Evolutionary conservation across 2,113 vertebrate genomes (phyloP).

Genomic region (Sitta europaea): DNA sequence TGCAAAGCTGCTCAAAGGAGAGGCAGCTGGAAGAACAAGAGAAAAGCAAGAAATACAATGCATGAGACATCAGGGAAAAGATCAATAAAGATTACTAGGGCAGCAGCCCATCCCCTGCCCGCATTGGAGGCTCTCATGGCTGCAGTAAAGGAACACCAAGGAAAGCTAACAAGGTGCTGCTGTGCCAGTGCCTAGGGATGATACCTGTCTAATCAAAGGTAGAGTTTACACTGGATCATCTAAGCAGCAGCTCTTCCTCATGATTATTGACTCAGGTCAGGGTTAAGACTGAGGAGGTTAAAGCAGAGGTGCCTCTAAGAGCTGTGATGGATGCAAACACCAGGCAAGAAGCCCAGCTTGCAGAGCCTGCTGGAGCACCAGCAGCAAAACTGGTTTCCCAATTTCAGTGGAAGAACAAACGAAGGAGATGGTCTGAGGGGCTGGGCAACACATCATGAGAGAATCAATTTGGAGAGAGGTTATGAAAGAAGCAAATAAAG

Average conservation of each 20-base stretch:
- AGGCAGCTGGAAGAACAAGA: neutral
- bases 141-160: neutral
- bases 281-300: constrained; percentile 34
- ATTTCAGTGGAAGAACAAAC: neutral
- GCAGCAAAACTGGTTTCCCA: neutral
- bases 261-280: constrained; percentile 48
- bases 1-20: neutral
- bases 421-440: neutral
- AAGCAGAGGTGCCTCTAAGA: neutral
- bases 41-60: constrained; percentile 22
- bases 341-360: neutral
- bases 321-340: constrained; percentile 26
- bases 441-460: neutral
- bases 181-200: neutral
- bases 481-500: neutral
- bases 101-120: neutral
- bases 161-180: constrained; percentile 10
- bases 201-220: constrained; percentile 45
- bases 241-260: neutral
- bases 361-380: neutral
- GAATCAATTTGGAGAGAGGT: neutral
- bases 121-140: neutral
- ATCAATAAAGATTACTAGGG: constrained; percentile 58
- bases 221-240: constrained; percentile 43
- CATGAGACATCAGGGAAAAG: neutral